Evolutionary conservation across 2,113 vertebrate genomes (phyloP), one percentile per base, ranked within the genome.

Genomic region (Ammodytes dubius): DNA sequence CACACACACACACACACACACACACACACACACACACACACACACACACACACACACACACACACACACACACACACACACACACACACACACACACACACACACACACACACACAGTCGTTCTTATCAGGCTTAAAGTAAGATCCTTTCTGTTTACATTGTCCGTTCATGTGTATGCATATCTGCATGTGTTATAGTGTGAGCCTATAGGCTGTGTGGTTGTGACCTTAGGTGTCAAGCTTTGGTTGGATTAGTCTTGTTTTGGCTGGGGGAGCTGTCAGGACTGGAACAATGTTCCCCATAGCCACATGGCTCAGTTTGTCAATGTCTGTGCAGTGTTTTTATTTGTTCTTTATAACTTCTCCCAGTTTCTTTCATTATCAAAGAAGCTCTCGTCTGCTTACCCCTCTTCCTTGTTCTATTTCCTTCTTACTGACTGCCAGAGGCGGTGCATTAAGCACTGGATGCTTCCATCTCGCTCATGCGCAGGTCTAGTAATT

Each of bases 201-300:
- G 68, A 8, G 6, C 27, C 27, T 46, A 17, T 15, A 59, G 57
- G 45, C 79, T 79, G 75, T 70, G 56, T 78, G 54, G 53, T 69
- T 0, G 7, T 81, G 63, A 79, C 64, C 69, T 77, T 13, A 2
- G 63, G 83, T 27, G 70, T 79, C 60, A 53, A 56, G 17, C 79
- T 77, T 73, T 52, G 72, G 68, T 77, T 83, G 68, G 53, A 74
- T 49, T 57, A 12, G 63, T 54, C 19, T 40, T 81, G 67, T 79
- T 82, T 80, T 73, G 70, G 73, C 59, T 45, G 66, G 43, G 47
- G 68, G 63, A 84, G 70, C 73, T 77, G 80, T 80, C 78, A 68
- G 68, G 56, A 76, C 72, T 63, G 13, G 74, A 86, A 89, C 82
- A 88, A 65, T 63, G 88, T 88, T 76, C 86, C 54, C 63, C 64